Conservation (phyloP, 2,113 vertebrate species). For the Pangasianodon hypophthalmus region DNA sequence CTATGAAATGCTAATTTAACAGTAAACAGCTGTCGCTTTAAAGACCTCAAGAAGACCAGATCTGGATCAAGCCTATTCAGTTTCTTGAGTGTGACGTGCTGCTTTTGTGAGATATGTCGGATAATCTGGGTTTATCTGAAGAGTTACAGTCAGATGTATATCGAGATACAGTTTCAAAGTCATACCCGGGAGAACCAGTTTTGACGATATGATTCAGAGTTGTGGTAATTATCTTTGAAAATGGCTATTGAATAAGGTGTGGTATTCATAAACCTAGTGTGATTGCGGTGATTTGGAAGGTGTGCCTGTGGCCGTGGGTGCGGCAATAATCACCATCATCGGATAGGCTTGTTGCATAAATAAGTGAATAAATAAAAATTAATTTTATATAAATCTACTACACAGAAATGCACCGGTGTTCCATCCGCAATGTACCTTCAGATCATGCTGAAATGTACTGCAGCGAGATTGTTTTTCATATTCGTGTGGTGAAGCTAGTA, state of each 20-base stretch:
- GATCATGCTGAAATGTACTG: too few relatives aligned
- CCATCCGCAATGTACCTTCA: too few relatives aligned
- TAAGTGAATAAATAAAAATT: too few relatives aligned
- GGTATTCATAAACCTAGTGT: not conserved
- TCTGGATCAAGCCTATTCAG: not conserved
- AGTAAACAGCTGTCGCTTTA: not conserved
- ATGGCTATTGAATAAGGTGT: not conserved
- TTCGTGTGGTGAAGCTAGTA: too few relatives aligned
- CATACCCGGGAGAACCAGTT: not conserved
- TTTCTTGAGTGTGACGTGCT: not conserved
- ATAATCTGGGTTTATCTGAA: not conserved
- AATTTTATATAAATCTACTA: too few relatives aligned
- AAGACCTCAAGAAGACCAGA: not conserved
- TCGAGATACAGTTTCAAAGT: not conserved
- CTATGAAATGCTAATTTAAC: not conserved
- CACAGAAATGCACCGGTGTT: too few relatives aligned
- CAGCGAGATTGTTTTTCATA: too few relatives aligned
- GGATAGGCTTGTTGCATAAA: not conserved
- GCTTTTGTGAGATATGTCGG: not conserved
- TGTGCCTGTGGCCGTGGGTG: not conserved
- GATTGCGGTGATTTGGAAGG: not conserved
- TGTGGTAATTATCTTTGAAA: not conserved
- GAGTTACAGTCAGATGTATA: not conserved
- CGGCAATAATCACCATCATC: not conserved
- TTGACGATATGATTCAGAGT: not conserved